Evolutionary conservation across 2,888 invertebrate genomes (phyloP).

Genomic region (Catocala fraxini): DNA sequence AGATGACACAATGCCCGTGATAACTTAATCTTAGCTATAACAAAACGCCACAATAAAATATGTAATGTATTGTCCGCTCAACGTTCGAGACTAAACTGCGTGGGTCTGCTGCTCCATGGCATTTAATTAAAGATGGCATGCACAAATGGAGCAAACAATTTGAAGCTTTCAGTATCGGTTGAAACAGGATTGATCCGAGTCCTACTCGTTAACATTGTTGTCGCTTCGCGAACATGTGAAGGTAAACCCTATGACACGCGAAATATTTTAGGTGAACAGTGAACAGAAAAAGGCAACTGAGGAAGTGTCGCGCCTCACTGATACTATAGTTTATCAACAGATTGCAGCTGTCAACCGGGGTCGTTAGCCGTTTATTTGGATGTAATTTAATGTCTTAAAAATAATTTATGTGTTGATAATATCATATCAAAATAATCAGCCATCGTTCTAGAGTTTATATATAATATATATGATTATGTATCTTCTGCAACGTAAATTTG

Average conservation of each 20-base stretch:
- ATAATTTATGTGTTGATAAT: slow-evolving; percentile 25
- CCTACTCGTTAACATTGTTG: slow-evolving; percentile 54
- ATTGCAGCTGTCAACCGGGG: slow-evolving; percentile 16
- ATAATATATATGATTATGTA: not conserved
- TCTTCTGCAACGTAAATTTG: not conserved
- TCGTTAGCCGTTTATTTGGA: slow-evolving; percentile 26
- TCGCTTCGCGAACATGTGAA: slow-evolving; percentile 26
- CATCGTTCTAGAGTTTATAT: not conserved
- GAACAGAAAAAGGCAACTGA: slow-evolving; percentile 4
- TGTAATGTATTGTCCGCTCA: slow-evolving; percentile 44
- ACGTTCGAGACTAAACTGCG: slow-evolving; percentile 69
- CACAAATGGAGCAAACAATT: slow-evolving; percentile 71
- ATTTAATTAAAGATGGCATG: slow-evolving; percentile 77
- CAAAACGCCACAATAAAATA: slow-evolving; percentile 10
- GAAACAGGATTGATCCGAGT: slow-evolving; percentile 83
- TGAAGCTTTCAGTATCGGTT: slow-evolving; percentile 77
- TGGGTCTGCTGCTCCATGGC: slow-evolving; percentile 54
- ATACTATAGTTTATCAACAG: slow-evolving; percentile 18
- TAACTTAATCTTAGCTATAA: slow-evolving; percentile 39
- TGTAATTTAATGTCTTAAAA: slow-evolving; percentile 1
- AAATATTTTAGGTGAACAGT: not conserved
- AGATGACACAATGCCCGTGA: slow-evolving; percentile 47
- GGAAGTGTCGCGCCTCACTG: slow-evolving; percentile 6
- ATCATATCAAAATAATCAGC: slow-evolving; percentile 6
- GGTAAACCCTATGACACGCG: slow-evolving; percentile 10